Conservation (phyloP, 2,888 invertebrate species). For the Drosophila pseudotalamancana region DNA sequence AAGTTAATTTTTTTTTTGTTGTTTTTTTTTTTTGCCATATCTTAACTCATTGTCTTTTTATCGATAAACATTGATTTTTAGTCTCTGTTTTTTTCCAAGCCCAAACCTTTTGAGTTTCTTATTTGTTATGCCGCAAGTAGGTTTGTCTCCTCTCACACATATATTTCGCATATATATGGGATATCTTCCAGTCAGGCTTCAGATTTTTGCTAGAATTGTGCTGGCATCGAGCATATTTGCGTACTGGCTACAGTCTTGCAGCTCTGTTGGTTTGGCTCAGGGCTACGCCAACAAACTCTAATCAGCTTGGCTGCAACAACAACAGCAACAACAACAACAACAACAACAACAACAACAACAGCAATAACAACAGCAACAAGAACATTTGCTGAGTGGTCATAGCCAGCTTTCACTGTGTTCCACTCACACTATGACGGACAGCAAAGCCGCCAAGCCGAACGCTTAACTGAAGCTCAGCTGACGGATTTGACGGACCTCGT, state of each 20-base stretch:
- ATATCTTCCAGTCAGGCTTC: background rate
- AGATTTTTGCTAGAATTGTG: background rate
- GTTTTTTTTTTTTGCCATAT: too few species aligned
- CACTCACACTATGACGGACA: background rate
- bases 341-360: too few species aligned
- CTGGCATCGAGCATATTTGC: conserved; percentile 3
- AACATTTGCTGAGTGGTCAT: background rate
- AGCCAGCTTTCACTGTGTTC: background rate
- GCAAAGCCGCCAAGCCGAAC: background rate
- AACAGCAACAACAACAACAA: too few species aligned
- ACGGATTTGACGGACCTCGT: background rate
- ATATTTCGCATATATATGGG: background rate
- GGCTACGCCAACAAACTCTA: conserved; percentile 11
- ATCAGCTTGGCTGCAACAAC: conserved; percentile 15
- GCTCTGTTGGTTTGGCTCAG: conserved; percentile 7
- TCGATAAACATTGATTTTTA: too few species aligned
- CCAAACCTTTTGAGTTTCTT: too few species aligned
- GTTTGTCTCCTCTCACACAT: too few species aligned
- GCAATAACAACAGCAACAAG: too few species aligned
- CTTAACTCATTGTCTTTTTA: too few species aligned
- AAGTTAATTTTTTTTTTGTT: too few species aligned
- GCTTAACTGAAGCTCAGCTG: background rate
- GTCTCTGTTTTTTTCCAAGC: too few species aligned
- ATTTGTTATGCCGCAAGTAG: too few species aligned
- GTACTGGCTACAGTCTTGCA: background rate